phyloP scores from a whole-genome alignment of 2,113 vertebrate species.

The Murina feae region DNA sequence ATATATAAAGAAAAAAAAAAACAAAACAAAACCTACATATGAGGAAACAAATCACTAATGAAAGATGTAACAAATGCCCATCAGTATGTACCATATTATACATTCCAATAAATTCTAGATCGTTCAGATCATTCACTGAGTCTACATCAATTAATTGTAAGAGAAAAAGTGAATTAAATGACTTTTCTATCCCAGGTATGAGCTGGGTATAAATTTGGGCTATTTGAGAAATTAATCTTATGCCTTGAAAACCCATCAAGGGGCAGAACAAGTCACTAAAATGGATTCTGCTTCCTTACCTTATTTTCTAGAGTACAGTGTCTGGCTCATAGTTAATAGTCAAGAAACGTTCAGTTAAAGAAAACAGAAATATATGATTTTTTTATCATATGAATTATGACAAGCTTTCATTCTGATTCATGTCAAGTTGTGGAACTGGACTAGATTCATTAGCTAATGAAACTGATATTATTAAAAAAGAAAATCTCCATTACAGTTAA shows the following conservation, averaged over 20 bases:
- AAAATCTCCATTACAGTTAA: neutral
- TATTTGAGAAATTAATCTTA: neutral
- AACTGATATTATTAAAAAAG: conserved; percentile 3
- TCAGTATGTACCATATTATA: neutral
- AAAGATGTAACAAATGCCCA: neutral
- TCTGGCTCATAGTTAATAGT: neutral
- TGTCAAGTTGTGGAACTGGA: neutral
- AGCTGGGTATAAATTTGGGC: neutral
- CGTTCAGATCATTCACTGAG: neutral
- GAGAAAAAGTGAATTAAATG: neutral
- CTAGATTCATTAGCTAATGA: conserved; percentile 31
- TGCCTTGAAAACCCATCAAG: neutral
- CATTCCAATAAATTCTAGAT: neutral
- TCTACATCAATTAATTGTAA: neutral
- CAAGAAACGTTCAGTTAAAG: conserved; percentile 28
- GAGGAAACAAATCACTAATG: neutral
- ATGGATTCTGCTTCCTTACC: neutral
- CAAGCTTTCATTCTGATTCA: conserved; percentile 28
- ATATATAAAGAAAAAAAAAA: neutral
- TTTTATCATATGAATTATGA: neutral
- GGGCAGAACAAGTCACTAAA: neutral
- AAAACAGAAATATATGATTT: neutral
- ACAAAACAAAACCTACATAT: neutral
- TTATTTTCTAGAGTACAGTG: neutral
- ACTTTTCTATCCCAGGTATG: neutral